Conservation (phyloP, 1,140 invertebrate genomes). For the Drosophila teissieri region DNA sequence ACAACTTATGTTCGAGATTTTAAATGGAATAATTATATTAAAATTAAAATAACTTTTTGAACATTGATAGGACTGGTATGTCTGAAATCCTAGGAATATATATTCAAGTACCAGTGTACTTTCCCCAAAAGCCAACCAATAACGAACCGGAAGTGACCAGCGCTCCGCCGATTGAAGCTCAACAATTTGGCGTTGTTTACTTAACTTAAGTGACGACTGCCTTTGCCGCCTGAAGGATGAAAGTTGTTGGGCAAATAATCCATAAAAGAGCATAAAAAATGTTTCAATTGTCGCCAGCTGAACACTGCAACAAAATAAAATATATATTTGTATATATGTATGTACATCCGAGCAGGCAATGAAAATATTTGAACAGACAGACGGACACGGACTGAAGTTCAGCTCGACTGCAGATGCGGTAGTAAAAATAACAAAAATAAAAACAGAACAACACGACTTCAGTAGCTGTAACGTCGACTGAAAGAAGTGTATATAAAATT, state of each 20-base stretch:
- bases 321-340: conserved; percentile 51
- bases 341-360: conserved; percentile 46
- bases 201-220: conserved; percentile 67
- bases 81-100: too few relatives aligned
- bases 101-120: neutral
- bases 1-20: too few relatives aligned
- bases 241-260: conserved; percentile 61
- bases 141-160: conserved; percentile 31
- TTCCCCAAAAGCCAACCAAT: conserved; percentile 12
- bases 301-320: conserved; percentile 60
- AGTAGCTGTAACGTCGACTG: conserved; percentile 6
- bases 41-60: too few relatives aligned
- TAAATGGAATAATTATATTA: too few relatives aligned
- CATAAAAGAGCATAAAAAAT: conserved; percentile 80
- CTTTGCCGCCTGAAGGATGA: conserved; percentile 10
- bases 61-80: too few relatives aligned
- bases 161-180: conserved; percentile 15
- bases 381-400: conserved; percentile 33
- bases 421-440: conserved; percentile 61
- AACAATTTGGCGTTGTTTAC: conserved; percentile 68
- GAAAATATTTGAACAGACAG: conserved; percentile 66
- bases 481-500: conserved; percentile 66
- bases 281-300: conserved; percentile 73
- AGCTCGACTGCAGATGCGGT: conserved; percentile 61
- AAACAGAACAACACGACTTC: conserved; percentile 31